Percentiles rank a stretch among this genome's conserved stretches.
phyloP scores from a whole-genome alignment of 2,113 vertebrate genomes.

The Salvelinus sp. region DNA sequence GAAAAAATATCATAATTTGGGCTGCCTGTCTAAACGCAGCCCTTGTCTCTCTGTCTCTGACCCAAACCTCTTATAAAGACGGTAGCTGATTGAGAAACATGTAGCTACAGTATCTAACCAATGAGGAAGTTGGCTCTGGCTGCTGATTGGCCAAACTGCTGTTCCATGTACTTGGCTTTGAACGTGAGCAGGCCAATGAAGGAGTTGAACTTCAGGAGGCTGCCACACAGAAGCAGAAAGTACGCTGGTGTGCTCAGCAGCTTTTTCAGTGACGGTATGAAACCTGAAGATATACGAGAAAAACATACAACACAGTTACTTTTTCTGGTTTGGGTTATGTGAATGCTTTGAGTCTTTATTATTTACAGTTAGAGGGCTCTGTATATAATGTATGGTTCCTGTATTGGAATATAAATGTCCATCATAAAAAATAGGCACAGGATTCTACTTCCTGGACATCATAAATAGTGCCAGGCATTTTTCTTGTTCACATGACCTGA shows the following conservation, averaged over 20 bases:
- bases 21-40: too few relatives aligned
- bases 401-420: neutral
- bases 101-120: conserved; percentile 70
- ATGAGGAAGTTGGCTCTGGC: conserved; percentile 85
- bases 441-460: neutral
- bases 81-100: neutral
- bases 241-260: conserved; percentile 81
- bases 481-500: too few relatives aligned
- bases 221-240: conserved; percentile 67
- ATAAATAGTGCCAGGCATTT: neutral
- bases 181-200: conserved; percentile 84
- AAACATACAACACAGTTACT: neutral
- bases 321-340: neutral
- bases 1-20: too few relatives aligned
- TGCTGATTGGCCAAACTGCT: conserved; percentile 84
- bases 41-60: too few relatives aligned
- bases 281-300: conserved; percentile 72
- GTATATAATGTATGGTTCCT: neutral
- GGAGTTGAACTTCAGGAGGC: conserved; percentile 75
- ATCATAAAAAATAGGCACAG: neutral
- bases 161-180: conserved; percentile 88
- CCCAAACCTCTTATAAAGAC: too few relatives aligned
- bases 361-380: neutral
- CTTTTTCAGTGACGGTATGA: conserved; percentile 79
- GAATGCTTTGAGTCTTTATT: neutral